These are phyloP conservation scores for Zaprionus inermis DNA, from an alignment of 1,140 invertebrate genomes.

Conservation along the genomic window DNA sequence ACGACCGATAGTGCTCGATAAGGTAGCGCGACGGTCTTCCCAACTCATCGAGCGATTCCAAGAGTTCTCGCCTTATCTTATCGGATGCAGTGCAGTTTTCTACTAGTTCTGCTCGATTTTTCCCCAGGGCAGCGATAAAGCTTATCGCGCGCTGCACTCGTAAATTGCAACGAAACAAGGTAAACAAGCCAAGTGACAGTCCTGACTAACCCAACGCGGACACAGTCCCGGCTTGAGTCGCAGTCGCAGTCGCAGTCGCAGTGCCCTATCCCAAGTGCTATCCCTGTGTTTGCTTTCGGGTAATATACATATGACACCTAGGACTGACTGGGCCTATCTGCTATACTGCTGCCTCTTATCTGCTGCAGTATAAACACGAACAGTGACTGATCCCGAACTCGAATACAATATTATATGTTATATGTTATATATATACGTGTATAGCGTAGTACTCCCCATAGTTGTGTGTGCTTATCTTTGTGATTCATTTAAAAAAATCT, in stretches of 20 bases:
- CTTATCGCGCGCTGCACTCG: constrained; percentile 69
- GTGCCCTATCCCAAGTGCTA: constrained; percentile 40
- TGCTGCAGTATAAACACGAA: constrained; percentile 55
- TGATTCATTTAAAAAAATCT: constrained; percentile 69
- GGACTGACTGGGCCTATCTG: constrained; percentile 24
- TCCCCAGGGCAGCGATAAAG: constrained; percentile 56
- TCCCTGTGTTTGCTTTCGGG: constrained; percentile 53
- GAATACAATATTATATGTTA: constrained; percentile 18
- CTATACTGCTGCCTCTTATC: constrained; percentile 60
- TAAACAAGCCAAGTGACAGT: constrained; percentile 54
- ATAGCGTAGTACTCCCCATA: constrained; percentile 10
- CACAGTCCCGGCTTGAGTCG: constrained; percentile 22
- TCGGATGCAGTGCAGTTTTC: constrained; percentile 77
- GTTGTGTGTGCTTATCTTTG: constrained; percentile 57
- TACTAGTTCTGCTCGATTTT: constrained; percentile 18
- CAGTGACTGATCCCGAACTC: constrained; percentile 58
- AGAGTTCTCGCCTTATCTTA: constrained; percentile 67
- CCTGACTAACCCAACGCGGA: constrained; percentile 66
- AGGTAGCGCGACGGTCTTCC: constrained; percentile 17
- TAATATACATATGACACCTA: constrained; percentile 61
- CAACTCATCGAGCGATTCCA: constrained; percentile 56
- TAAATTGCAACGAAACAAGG: constrained; percentile 79
- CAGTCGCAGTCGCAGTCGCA: constrained; percentile 13
- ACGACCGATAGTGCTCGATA: constrained; percentile 56
- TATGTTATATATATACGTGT: constrained; percentile 10